Evolutionary conservation across 1,140 invertebrate genomes (phyloP).

Genomic region (Eumeta japonica): DNA sequence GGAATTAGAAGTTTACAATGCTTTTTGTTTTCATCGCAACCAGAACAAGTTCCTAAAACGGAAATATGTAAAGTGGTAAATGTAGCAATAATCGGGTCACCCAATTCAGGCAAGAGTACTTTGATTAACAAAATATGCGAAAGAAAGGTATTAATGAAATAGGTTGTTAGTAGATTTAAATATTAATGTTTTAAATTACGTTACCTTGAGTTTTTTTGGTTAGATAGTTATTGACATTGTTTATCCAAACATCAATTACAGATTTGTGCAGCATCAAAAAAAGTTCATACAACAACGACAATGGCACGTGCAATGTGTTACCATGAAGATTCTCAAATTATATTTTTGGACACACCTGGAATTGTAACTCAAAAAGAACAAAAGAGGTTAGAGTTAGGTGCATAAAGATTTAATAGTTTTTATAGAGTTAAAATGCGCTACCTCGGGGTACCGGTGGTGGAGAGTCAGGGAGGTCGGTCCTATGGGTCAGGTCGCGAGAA

Average conservation of each 20-base stretch:
- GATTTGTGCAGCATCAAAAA: constrained; percentile 84
- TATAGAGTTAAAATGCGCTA: no score
- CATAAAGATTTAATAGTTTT: no score
- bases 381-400: constrained; percentile 67
- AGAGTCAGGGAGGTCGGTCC: no score
- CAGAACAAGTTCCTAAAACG: constrained; percentile 22
- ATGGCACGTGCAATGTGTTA: constrained; percentile 72
- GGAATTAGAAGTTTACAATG: no score
- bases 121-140: constrained; percentile 83
- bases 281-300: constrained; percentile 85
- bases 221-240: constrained; percentile 1
- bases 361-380: constrained; percentile 66
- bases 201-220: constrained; percentile 10
- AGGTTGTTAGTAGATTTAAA: no score
- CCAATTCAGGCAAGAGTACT: constrained; percentile 94
- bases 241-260: constrained; percentile 41
- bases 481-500: no score
- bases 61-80: constrained; percentile 63
- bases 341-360: constrained; percentile 87
- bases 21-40: constrained; percentile 35
- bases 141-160: constrained; percentile 79
- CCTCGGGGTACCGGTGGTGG: no score
- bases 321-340: constrained; percentile 75
- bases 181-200: no score
- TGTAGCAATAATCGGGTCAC: constrained; percentile 85